These are phyloP conservation scores for Menura novaehollandiae DNA, from an alignment of 2,113 vertebrate genomes.

Conservation along the genomic window DNA sequence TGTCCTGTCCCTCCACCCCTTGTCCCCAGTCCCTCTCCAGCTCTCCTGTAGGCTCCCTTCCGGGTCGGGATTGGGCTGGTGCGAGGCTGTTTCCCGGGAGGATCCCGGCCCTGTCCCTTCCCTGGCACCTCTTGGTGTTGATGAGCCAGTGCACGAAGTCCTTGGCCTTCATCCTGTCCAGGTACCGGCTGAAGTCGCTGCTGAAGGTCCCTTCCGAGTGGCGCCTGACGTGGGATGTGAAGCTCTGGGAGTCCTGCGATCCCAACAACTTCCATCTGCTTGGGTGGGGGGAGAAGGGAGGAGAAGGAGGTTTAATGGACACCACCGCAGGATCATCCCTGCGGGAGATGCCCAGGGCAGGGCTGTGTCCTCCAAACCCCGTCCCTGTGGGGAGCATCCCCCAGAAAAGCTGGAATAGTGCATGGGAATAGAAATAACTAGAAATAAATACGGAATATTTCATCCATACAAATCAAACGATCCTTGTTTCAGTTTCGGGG, in stretches of 20 bases:
- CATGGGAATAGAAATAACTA: background rate
- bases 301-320: accelerated
- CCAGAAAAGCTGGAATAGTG: background rate
- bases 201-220: conserved; percentile 82
- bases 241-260: background rate
- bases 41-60: background rate
- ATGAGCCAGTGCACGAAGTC: conserved; percentile 84
- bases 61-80: background rate
- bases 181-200: conserved; percentile 73
- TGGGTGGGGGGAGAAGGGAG: background rate
- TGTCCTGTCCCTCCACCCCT: too few relatives aligned
- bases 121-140: conserved; percentile 62
- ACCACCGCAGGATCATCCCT: accelerated
- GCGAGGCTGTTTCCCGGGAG: background rate
- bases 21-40: background rate
- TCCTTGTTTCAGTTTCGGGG: accelerated
- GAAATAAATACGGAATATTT: background rate
- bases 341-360: background rate
- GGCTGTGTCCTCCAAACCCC: too few relatives aligned
- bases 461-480: background rate
- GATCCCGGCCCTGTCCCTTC: background rate
- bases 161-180: conserved; percentile 81
- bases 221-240: conserved; percentile 52
- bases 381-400: background rate
- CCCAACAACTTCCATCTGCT: conserved; percentile 51